phyloP scores from a whole-genome alignment of 2,113 vertebrate genomes.

The Saimiri boliviensis region DNA sequence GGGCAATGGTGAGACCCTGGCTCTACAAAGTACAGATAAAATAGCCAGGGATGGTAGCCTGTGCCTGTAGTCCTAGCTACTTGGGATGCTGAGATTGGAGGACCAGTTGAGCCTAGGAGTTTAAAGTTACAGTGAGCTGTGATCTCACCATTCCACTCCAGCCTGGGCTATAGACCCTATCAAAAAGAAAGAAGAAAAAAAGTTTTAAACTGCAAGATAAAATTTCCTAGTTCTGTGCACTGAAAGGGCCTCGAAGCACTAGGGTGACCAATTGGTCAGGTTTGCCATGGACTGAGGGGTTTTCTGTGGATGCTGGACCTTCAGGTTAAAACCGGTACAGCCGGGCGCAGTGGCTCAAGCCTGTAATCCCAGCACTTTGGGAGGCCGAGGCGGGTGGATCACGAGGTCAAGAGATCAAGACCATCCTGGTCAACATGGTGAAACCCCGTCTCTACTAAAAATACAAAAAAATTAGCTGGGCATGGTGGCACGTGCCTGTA shows the following conservation, averaged over 20 bases:
- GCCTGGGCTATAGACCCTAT: neutral
- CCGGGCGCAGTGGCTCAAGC: too few species aligned
- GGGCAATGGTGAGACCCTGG: neutral
- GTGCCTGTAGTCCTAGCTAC: neutral
- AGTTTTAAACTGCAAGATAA: neutral
- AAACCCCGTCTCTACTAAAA: too few species aligned
- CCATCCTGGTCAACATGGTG: too few species aligned
- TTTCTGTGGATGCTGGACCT: neutral
- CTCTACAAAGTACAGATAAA: neutral
- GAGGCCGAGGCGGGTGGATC: too few species aligned
- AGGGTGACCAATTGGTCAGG: neutral
- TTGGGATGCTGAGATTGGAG: neutral
- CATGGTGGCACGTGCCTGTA: too few species aligned
- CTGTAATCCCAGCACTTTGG: too few species aligned
- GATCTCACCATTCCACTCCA: neutral
- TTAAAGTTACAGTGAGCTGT: neutral
- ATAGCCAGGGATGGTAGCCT: neutral
- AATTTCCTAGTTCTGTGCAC: neutral
- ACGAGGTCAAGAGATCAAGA: too few species aligned
- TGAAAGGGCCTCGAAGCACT: neutral
- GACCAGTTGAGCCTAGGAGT: neutral
- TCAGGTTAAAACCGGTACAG: neutral
- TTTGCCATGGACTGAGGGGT: neutral
- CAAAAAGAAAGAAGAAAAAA: neutral
- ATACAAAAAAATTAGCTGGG: too few species aligned